Evolutionary conservation across 2,113 vertebrate genomes (phyloP).

Genomic region (Prionailurus viverrinus): DNA sequence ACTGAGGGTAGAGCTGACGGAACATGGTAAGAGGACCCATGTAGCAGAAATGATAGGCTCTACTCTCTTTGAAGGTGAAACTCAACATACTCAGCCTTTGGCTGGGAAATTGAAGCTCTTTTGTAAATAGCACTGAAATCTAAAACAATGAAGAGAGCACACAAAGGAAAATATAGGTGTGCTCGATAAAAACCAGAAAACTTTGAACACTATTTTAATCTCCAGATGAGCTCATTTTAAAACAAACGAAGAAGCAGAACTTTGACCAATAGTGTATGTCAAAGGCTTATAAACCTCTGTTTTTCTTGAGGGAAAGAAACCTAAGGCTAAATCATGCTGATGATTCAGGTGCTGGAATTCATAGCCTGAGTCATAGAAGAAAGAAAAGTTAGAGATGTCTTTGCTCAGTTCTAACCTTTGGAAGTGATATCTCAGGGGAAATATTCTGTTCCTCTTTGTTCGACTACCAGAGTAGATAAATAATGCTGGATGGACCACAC

Average conservation of each 20-base stretch:
- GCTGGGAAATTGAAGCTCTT: neutral
- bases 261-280: neutral
- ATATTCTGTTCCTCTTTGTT: neutral
- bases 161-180: neutral
- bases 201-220: neutral
- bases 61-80: neutral
- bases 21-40: too few relatives aligned
- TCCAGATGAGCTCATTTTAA: neutral
- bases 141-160: neutral
- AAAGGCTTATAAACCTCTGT: neutral
- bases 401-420: neutral
- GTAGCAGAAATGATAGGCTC: neutral
- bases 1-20: neutral
- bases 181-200: neutral
- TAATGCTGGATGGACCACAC: too few relatives aligned
- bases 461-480: neutral
- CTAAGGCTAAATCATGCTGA: neutral
- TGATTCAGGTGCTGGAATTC: neutral
- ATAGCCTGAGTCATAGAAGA: neutral
- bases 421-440: neutral
- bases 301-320: neutral
- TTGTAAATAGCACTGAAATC: neutral
- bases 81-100: neutral
- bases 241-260: neutral
- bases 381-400: neutral